These are phyloP conservation scores for Tineola bisselliella DNA, from an alignment of 2,888 invertebrate species.

Conservation along the genomic window DNA sequence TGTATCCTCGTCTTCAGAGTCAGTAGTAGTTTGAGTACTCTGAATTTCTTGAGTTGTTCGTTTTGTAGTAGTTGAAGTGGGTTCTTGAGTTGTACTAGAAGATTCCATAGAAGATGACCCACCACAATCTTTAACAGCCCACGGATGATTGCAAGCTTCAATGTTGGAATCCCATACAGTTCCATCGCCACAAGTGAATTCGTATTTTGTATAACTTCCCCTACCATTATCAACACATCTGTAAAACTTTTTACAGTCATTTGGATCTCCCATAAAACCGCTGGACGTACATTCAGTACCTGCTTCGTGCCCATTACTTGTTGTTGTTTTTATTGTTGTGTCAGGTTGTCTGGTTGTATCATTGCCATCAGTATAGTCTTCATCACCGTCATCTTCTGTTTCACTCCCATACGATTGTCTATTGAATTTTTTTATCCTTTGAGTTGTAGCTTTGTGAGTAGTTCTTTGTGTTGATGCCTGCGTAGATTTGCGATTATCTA, in stretches of 20 bases:
- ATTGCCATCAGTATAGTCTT: background rate
- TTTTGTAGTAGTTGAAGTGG: constrained; percentile 16
- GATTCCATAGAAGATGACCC: constrained; percentile 15
- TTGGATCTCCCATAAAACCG: constrained; percentile 68
- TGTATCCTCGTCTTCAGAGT: constrained; percentile 23
- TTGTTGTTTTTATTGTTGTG: constrained; percentile 16
- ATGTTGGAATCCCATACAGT: constrained; percentile 70
- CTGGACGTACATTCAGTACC: constrained; percentile 42
- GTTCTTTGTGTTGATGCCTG: background rate
- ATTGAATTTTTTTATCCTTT: background rate
- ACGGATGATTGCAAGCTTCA: constrained; percentile 68
- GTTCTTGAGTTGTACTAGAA: constrained; percentile 17
- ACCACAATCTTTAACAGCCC: constrained; percentile 50
- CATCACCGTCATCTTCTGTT: constrained; percentile 20
- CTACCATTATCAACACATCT: constrained; percentile 68
- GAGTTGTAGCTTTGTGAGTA: background rate
- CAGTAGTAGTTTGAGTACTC: background rate
- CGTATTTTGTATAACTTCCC: constrained; percentile 52
- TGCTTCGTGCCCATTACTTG: background rate
- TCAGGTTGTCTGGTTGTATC: constrained; percentile 15
- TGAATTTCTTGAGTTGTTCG: background rate
- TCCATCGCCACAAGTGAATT: constrained; percentile 67
- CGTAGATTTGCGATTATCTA: background rate
- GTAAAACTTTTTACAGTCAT: constrained; percentile 74
- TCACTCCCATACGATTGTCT: constrained; percentile 20